Conservation (phyloP, 1,140 invertebrate species). For the Eumeta japonica region DNA sequence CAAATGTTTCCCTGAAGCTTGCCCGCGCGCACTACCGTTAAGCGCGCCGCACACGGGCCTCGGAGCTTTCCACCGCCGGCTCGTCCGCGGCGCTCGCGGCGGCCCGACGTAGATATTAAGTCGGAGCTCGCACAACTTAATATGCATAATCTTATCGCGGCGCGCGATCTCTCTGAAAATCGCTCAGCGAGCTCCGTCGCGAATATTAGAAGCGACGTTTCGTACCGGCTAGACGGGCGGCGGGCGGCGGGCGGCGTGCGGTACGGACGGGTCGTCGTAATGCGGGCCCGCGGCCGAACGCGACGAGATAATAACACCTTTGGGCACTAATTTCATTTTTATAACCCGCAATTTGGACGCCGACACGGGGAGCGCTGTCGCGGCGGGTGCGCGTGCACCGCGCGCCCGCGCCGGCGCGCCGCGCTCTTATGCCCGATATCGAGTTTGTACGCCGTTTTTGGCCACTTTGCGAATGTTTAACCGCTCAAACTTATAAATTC, state of each 20-base stretch:
- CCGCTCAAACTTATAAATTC: conserved; percentile 41
- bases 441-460: conserved; percentile 56
- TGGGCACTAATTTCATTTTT: conserved; percentile 61
- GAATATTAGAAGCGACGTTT: conserved; percentile 56
- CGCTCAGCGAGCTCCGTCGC: conserved; percentile 43
- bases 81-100: too few species aligned
- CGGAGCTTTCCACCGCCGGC: too few species aligned
- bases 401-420: too few species aligned
- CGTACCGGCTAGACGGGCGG: conserved; percentile 54
- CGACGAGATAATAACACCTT: conserved; percentile 61
- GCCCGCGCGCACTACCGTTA: conserved; percentile 17
- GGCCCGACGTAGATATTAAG: conserved; percentile 49
- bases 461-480: conserved; percentile 49
- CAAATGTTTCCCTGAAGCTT: conserved; percentile 19
- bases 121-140: conserved; percentile 52
- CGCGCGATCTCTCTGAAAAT: conserved; percentile 48
- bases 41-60: conserved; percentile 11
- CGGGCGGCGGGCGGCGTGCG: conserved; percentile 53
- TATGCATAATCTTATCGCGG: conserved; percentile 57
- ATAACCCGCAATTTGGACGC: conserved; percentile 59
- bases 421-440: conserved; percentile 52
- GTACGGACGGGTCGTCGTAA: conserved; percentile 57
- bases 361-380: conserved; percentile 53
- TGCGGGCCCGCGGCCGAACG: conserved; percentile 54
- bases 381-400: conserved; percentile 41